phyloP scores from a whole-genome alignment of 1,140 invertebrate genomes.

The Halyomorpha halys region DNA sequence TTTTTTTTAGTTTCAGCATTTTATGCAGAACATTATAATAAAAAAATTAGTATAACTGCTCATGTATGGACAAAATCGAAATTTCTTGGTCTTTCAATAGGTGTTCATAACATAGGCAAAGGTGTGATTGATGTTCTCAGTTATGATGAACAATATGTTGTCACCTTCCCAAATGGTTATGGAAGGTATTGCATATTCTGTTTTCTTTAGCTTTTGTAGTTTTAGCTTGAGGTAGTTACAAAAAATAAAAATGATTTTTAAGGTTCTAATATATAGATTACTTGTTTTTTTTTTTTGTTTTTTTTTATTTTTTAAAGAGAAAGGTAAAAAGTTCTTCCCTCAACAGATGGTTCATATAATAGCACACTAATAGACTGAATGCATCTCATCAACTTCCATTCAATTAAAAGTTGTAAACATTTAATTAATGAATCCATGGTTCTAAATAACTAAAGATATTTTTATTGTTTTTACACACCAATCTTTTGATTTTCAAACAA shows the following conservation, averaged over 20 bases:
- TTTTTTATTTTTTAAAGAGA: too few species aligned
- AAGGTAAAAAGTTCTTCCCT: too few species aligned
- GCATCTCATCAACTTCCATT: too few species aligned
- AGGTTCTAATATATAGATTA: too few species aligned
- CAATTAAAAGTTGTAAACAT: too few species aligned
- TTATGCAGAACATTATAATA: constrained; percentile 88
- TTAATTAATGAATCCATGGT: too few species aligned
- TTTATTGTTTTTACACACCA: too few species aligned
- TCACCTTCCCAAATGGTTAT: constrained; percentile 94
- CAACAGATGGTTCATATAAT: too few species aligned
- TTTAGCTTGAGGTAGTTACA: neutral
- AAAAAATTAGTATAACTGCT: constrained; percentile 81
- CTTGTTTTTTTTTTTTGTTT: too few species aligned
- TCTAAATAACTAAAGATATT: too few species aligned
- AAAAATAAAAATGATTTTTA: neutral
- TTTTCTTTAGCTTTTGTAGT: neutral
- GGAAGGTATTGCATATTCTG: constrained; percentile 47
- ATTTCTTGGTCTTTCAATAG: constrained; percentile 91
- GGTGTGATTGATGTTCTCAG: constrained; percentile 72
- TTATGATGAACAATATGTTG: constrained; percentile 80
- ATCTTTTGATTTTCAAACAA: too few species aligned
- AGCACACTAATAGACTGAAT: too few species aligned
- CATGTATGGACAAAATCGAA: constrained; percentile 98
- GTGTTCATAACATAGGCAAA: constrained; percentile 76
- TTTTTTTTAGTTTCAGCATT: constrained; percentile 77